Evolutionary conservation across 1,140 invertebrate genomes (phyloP), one percentile per base, ranked within the genome.

Genomic region (Manduca sexta): DNA sequence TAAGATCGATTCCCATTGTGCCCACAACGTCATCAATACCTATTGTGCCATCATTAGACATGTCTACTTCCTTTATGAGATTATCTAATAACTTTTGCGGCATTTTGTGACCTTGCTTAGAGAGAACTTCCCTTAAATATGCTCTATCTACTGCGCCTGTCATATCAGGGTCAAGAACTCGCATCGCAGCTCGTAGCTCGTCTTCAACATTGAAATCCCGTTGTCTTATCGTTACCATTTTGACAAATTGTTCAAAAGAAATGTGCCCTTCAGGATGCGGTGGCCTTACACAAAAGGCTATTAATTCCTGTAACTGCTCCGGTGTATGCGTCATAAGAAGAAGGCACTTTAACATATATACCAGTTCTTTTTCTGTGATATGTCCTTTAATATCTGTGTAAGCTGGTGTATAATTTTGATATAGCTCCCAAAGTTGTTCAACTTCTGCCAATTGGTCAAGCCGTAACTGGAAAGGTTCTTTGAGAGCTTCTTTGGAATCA

Each of bases 11-110:
- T 26, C 77, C 71, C 70, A 85, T 77, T 2, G 82, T 85, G 13
- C 77, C 79, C 8, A 83, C 70, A 10, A 82, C 66, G 50, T 85
- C 82, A 34, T 83, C 82, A 31, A 83, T 63, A 34, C 76, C 74
- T 49, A 85, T 70, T 4, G 71, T 77, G 16, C 82, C 82, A 52
- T 85, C 82, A 49, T 81, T 81, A 37, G 54, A 64, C 49, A 85
- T 63, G 44, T 85, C 82, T 8, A 85, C 79, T 65, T 85, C 82
- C 52, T 81, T 82, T 40, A 85, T 74, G 42, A 85, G 57, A 52
- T 71, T 74, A 50, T 80, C 73, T 12, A 85, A 17, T 17, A 47
- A 52, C 43, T 72, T 78, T 16, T 60, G 60, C 0, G 60, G 38
- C 70, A 85, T 71, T 64, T 82, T 85, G 43, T 76, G 49, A 29